Evolutionary conservation across 2,113 vertebrate genomes (phyloP).

Genomic region (Lathamus discolor): DNA sequence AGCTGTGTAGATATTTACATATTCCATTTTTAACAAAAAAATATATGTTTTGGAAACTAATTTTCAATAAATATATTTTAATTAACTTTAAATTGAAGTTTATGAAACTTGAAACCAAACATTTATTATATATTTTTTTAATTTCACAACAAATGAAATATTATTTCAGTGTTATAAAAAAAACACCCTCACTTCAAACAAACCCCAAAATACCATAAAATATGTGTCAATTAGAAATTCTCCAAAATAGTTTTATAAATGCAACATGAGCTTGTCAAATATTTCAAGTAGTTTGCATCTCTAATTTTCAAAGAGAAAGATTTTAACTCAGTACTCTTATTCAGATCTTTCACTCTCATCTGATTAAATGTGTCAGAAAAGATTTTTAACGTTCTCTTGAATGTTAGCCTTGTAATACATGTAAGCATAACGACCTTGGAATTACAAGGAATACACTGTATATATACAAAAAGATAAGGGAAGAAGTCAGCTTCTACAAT

Average conservation of each 20-base stretch:
- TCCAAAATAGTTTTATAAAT: neutral
- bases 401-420: neutral
- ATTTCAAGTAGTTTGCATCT: neutral
- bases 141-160: neutral
- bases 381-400: neutral
- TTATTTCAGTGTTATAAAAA: neutral
- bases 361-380: neutral
- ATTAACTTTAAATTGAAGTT: neutral
- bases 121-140: neutral
- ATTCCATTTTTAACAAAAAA: neutral
- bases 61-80: neutral
- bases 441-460: neutral
- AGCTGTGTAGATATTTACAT: neutral
- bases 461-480: neutral
- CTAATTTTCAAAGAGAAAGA: neutral
- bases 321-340: neutral
- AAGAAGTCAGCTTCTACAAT: neutral
- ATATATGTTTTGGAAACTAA: neutral
- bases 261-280: neutral
- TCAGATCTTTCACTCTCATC: neutral
- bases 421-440: neutral
- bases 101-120: neutral
- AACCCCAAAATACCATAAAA: neutral
- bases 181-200: neutral
- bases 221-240: neutral